These are phyloP conservation scores for Monopis laevigella DNA, from an alignment of 2,888 invertebrate species.

Conservation along the genomic window DNA sequence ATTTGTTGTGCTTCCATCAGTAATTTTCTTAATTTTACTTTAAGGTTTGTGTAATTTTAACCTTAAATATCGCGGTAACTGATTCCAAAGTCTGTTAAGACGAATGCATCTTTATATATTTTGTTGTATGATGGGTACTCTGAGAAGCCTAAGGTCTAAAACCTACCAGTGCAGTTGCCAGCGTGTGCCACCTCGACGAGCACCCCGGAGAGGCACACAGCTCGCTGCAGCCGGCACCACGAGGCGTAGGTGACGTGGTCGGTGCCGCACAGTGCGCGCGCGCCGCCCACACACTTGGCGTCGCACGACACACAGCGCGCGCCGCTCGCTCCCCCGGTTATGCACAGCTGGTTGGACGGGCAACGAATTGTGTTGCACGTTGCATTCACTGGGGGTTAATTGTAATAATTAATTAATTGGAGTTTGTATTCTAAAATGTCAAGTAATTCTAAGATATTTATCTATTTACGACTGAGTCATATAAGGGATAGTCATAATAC, in stretches of 20 bases:
- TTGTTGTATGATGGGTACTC: no score
- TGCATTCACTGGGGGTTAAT: constrained; percentile 53
- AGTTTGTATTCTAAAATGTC: no score
- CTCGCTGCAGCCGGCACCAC: constrained; percentile 83
- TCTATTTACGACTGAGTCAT: no score
- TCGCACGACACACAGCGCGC: constrained; percentile 52
- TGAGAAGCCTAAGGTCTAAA: background rate
- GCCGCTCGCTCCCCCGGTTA: constrained; percentile 46
- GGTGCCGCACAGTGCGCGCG: constrained; percentile 71
- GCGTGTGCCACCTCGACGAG: constrained; percentile 78
- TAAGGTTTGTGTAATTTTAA: no score
- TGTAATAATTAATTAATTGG: no score
- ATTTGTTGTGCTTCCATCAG: no score
- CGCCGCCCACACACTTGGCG: constrained; percentile 28
- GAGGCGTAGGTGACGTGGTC: constrained; percentile 79
- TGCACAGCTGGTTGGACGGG: constrained; percentile 48
- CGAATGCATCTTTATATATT: no score
- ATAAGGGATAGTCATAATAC: no score
- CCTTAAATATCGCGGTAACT: no score
- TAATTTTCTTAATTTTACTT: no score
- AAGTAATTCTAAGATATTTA: no score
- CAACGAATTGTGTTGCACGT: constrained; percentile 45
- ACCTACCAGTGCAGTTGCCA: constrained; percentile 68
- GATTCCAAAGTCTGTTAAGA: no score
- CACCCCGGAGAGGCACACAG: constrained; percentile 76